Base-by-base conservation (phyloP, 2,113 vertebrate genomes). In the Terrapene triunguis region DNA sequence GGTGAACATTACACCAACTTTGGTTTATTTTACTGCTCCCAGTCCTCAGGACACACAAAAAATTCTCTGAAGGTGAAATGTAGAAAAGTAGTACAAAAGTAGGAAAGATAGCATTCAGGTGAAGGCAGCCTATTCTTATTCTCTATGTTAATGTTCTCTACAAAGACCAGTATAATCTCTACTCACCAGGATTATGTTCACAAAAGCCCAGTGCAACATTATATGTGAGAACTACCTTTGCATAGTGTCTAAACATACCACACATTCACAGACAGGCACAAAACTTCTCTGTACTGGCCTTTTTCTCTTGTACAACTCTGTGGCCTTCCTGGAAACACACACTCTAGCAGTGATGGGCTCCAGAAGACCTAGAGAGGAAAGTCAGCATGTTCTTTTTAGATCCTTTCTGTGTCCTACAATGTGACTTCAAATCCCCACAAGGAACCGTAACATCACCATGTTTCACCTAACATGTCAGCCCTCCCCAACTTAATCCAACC, bases 161-260 rank as follows among this genome's bases (percentile, higher is more conserved):
- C n/a, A 94, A 87, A 54, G 22, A 94, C 72, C 38, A 42, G 62
- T 91, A 47, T 6, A 47, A 90, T 85, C 24, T 50, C 11, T 76
- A 51, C 87, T 59, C 10, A 42, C 57, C 19, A 85, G 14, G 85
- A 84, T 80, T 54, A 22, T 69, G 59, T 22, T 87, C n/a, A 25
- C 87, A 92, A 92, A 59, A 92, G n/a, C 29, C 54, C 76, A 47
- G 0, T 42, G 29, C 83, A 93, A n/a, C 21, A 22, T 38, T 85
- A 2, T 32, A 16, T 47, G 47, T 25, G 65, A 89, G 25, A 88
- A 78, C 42, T 54, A 82, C 10, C 32, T 91, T 90, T 84, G 1
- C 1, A 25, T 29, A 84, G 47, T 42, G 11, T 74, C 80, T 84
- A 47, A 57, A n/a, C 0, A 0, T 65, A 62, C 42, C 65, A 19